A percentile compares a stretch with the other conserved stretches of the same genome.
phyloP scores from a whole-genome alignment of 1,140 invertebrate species.

The Hylaeus volcanicus region DNA sequence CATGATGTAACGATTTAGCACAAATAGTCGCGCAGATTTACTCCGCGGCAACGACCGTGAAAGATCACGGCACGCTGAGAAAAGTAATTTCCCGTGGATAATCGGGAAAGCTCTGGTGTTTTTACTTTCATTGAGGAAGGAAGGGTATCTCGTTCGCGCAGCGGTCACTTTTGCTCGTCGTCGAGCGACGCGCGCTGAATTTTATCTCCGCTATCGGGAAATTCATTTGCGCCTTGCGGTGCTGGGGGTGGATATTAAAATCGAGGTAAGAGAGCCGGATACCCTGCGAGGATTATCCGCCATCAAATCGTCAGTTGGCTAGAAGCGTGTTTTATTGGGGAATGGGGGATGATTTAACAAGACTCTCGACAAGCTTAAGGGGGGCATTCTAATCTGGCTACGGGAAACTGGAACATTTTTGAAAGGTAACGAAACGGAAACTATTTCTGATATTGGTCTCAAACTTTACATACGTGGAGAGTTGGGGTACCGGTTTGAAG shows the following conservation, averaged over 20 bases:
- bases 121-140: background rate
- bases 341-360: conserved; percentile 33
- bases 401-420: too few relatives aligned
- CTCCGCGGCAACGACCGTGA: too few relatives aligned
- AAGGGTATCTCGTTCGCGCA: background rate
- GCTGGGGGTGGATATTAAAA: conserved; percentile 14
- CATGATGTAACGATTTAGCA: too few relatives aligned
- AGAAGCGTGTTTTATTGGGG: conserved; percentile 38
- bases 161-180: background rate
- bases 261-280: background rate
- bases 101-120: conserved; percentile 7
- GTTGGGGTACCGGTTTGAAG: too few relatives aligned
- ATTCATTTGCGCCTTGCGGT: background rate
- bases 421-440: too few relatives aligned
- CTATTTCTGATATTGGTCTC: too few relatives aligned
- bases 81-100: conserved; percentile 37
- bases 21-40: too few relatives aligned
- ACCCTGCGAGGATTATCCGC: conserved; percentile 3
- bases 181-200: background rate
- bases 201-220: conserved; percentile 25
- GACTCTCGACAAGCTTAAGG: background rate
- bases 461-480: too few relatives aligned
- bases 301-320: conserved; percentile 8
- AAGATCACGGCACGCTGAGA: background rate
- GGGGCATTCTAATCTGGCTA: too few relatives aligned